Evolutionary conservation across 2,797 vertebrate genomes (phyloP), one percentile per base, ranked within the genome.

Genomic region (Sebastes aleutianus): DNA sequence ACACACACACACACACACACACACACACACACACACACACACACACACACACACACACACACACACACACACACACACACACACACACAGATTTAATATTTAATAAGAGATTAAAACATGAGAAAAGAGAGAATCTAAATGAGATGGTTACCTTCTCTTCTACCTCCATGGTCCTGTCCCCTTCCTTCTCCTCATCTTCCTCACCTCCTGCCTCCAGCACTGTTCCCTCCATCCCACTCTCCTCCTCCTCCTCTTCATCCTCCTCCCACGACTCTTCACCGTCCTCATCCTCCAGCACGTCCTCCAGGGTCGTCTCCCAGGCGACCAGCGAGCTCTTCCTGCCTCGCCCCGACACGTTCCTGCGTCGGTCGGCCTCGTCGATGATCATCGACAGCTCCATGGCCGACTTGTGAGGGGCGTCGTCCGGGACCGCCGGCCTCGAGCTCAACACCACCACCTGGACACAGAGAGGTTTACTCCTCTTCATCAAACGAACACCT

Each of bases 221-320:
- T 2, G 93, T 93, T 8, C 22, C 58, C 47, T 92, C 91, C 79
- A 88, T 87, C 64, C 54, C 67, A 24, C 90, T 94, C 29, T 90
- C 88, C 29, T 10, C 14, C 3, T 74, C 77, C 4, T 68, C 79
- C 0, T 47, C 74, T 0, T 88, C 85, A 0, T 90, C 88, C 9
- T 89, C 91, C 22, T 85, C 82, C 5, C 86, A 86, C 22, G 76
- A 70, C 16, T 83, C 63, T 3, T 95, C 91, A 0, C 70, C 91
- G 36, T 78, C 76, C 29, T 93, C 95, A 4, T 92, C 86, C 94
- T 99, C 98, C 64, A 90, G 50, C 50, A 98, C 93, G 54, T 98
- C 97, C 91, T 98, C 97, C 76, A 98, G 90, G 18, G 76, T 96
- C 1, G 89, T 96, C 74, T 99, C 97, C 98, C 97, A 99, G 18